phyloP scores from a whole-genome alignment of 2,113 vertebrate genomes.

The Falcunculus frontatus region DNA sequence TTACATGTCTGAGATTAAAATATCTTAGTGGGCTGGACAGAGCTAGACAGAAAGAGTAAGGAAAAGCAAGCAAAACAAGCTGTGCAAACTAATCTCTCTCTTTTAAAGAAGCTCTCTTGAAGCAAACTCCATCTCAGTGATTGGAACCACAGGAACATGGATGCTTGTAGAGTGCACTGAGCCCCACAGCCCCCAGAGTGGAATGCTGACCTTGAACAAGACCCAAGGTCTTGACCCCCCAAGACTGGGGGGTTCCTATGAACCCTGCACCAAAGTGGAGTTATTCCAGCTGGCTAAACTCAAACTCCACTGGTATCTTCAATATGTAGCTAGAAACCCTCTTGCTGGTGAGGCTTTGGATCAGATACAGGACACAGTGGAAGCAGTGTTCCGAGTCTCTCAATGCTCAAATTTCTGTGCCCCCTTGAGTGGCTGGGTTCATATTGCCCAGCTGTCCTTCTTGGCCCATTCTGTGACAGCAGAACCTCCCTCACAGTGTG shows the following conservation, averaged over 20 bases:
- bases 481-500: neutral
- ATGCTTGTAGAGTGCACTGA: neutral
- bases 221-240: too few relatives aligned
- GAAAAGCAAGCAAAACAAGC: neutral
- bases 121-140: neutral
- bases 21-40: neutral
- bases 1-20: neutral
- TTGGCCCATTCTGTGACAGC: neutral
- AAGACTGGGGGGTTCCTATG: neutral
- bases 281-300: neutral
- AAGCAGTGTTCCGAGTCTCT: neutral
- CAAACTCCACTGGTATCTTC: neutral
- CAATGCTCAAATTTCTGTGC: neutral
- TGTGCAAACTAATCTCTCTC: neutral
- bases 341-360: neutral
- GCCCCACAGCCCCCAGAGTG: neutral
- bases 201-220: neutral
- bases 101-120: neutral
- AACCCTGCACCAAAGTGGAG: neutral
- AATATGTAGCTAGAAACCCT: neutral
- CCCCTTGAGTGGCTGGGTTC: neutral
- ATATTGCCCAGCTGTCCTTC: neutral
- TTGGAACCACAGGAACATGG: accelerated
- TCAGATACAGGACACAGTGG: neutral
- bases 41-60: neutral